Evolutionary conservation across 2,797 vertebrate genomes (phyloP).

Genomic region (Morelia viridis): DNA sequence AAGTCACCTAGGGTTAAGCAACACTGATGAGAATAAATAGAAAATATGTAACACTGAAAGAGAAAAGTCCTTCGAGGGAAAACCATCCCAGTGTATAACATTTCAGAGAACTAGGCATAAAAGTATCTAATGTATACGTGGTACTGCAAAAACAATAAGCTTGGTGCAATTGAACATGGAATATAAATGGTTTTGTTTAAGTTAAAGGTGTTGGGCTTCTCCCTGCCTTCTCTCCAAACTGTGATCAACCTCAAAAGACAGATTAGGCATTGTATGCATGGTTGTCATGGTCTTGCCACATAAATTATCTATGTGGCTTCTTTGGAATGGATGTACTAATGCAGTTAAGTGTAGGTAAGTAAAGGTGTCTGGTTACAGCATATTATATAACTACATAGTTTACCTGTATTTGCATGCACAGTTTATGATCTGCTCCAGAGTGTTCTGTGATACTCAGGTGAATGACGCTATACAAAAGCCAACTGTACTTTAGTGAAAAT

Average conservation of each 20-base stretch:
- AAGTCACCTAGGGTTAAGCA: not conserved
- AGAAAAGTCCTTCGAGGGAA: not conserved
- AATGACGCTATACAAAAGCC: constrained; percentile 30
- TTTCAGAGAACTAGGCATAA: not conserved
- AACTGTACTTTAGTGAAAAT: constrained; percentile 41
- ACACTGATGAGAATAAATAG: not conserved
- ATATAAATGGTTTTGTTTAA: constrained; percentile 33
- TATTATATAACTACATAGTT: constrained; percentile 15
- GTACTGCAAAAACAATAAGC: not conserved
- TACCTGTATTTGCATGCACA: constrained; percentile 38
- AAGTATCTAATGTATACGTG: not conserved
- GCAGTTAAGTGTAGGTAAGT: constrained; percentile 29
- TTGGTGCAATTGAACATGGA: constrained; percentile 32
- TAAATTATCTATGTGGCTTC: constrained; percentile 25
- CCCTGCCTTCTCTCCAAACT: not conserved
- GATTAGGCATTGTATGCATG: not conserved
- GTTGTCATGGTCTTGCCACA: constrained; percentile 2
- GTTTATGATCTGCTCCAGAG: constrained; percentile 43
- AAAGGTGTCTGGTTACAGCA: constrained; percentile 11
- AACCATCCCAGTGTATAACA: not conserved
- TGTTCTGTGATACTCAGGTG: constrained; percentile 24
- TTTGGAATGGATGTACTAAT: constrained; percentile 53
- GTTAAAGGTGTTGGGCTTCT: not conserved
- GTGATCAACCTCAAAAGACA: not conserved
- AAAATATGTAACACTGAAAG: not conserved